phyloP scores from a whole-genome alignment of 2,888 invertebrate genomes.

The Acleris emargana region DNA sequence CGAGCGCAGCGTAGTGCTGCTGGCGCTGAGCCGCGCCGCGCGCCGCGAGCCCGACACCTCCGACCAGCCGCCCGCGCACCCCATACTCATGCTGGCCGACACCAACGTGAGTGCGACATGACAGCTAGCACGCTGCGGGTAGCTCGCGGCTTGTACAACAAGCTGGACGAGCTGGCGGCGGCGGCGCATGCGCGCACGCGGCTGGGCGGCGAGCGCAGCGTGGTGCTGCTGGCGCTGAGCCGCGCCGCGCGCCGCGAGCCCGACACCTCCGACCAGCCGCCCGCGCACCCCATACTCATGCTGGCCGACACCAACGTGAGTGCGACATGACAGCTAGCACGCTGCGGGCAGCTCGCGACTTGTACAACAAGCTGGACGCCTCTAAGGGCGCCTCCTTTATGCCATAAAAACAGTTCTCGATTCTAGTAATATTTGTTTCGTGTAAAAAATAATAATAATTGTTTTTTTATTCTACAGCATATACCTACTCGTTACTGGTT shows the following conservation, averaged over 20 bases:
- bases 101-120: constrained; percentile 73
- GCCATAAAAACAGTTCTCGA: too few species aligned
- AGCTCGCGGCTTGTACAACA: constrained; percentile 83
- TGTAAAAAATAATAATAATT: too few species aligned
- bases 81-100: constrained; percentile 87
- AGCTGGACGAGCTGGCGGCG: constrained; percentile 77
- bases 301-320: constrained; percentile 86
- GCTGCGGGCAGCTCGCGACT: constrained; percentile 78
- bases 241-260: constrained; percentile 83
- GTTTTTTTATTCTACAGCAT: constrained; percentile 56
- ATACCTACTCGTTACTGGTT: constrained; percentile 70
- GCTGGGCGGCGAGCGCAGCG: constrained; percentile 84
- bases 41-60: constrained; percentile 80
- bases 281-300: constrained; percentile 84
- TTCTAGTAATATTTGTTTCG: too few species aligned
- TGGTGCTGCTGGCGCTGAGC: constrained; percentile 85
- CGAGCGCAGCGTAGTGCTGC: constrained; percentile 83
- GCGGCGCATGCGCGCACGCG: constrained; percentile 63
- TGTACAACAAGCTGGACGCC: constrained; percentile 85
- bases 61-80: constrained; percentile 79
- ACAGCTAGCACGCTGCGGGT: constrained; percentile 60
- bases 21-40: constrained; percentile 85
- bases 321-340: constrained; percentile 9
- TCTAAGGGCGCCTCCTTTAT: too few species aligned
- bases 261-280: constrained; percentile 81